A percentile compares a stretch with the other conserved stretches of the same genome.
phyloP scores from a whole-genome alignment of 1,140 invertebrate genomes.

The Wiebesia pumilae region DNA sequence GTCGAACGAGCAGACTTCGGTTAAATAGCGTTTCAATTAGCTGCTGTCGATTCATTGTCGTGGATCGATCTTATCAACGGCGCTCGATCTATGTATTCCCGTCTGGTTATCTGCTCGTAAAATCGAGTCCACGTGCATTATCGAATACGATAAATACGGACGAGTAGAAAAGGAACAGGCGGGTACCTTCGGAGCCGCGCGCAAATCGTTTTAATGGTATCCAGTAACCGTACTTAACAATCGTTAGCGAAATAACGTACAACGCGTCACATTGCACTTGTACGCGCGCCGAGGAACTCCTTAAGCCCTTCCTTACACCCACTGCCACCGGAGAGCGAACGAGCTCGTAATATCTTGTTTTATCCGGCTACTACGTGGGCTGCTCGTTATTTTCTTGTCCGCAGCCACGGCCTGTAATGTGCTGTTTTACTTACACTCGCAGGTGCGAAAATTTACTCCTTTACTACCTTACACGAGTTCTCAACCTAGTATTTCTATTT shows the following conservation, averaged over 20 bases:
- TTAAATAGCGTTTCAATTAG: constrained; percentile 33
- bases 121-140: constrained; percentile 23
- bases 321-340: neutral
- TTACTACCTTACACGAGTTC: neutral
- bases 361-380: neutral
- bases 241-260: constrained; percentile 5
- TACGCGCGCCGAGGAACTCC: neutral
- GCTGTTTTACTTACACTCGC: neutral
- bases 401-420: too few species aligned
- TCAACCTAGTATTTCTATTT: too few species aligned
- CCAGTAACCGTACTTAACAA: constrained; percentile 13
- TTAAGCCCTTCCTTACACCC: neutral
- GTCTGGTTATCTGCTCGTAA: constrained; percentile 5
- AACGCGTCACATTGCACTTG: neutral
- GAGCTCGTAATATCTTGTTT: constrained; percentile 33
- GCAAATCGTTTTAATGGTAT: constrained; percentile 14
- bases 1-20: too few species aligned
- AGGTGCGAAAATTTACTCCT: constrained; percentile 1
- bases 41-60: constrained; percentile 10
- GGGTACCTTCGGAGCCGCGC: neutral
- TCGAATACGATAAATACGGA: constrained; percentile 46
- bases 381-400: constrained; percentile 34
- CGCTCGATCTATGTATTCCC: neutral
- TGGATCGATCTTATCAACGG: constrained; percentile 20
- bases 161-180: constrained; percentile 53